phyloP scores from a whole-genome alignment of 2,113 vertebrate genomes.

The Peromyscus polionotus region DNA sequence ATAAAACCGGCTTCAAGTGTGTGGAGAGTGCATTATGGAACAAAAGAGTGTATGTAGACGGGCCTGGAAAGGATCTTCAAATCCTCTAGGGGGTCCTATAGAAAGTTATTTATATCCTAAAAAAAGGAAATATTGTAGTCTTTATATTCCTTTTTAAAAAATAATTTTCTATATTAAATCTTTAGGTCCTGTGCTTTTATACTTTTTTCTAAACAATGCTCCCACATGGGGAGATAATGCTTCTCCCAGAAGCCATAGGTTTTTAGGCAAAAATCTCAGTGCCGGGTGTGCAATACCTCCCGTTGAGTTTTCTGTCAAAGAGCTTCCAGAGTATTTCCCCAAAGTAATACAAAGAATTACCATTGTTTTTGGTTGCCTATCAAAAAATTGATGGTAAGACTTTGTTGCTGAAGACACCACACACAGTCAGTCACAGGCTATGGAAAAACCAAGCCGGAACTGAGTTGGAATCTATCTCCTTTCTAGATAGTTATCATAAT shows the following conservation, averaged over 20 bases:
- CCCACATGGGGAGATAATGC: neutral
- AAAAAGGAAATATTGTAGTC: neutral
- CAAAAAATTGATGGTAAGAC: neutral
- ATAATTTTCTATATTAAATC: constrained; percentile 37
- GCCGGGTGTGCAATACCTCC: neutral
- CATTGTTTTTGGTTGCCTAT: neutral
- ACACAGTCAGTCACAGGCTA: neutral
- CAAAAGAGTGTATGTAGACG: neutral
- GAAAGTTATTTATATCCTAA: neutral
- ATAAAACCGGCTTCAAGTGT: neutral
- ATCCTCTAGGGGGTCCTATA: neutral
- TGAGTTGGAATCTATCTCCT: neutral
- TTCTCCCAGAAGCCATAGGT: neutral
- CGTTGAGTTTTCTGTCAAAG: neutral
- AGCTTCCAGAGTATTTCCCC: too few relatives aligned
- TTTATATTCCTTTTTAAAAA: neutral
- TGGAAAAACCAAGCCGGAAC: neutral
- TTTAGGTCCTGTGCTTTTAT: neutral
- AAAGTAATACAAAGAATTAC: neutral
- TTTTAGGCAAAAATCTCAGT: neutral
- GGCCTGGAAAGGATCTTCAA: neutral
- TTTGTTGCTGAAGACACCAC: neutral
- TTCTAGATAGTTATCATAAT: neutral
- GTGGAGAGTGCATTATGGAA: neutral
- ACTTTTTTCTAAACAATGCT: neutral